phyloP scores from a whole-genome alignment of 2,888 invertebrate genomes.

The Lasioglossum calceatum region DNA sequence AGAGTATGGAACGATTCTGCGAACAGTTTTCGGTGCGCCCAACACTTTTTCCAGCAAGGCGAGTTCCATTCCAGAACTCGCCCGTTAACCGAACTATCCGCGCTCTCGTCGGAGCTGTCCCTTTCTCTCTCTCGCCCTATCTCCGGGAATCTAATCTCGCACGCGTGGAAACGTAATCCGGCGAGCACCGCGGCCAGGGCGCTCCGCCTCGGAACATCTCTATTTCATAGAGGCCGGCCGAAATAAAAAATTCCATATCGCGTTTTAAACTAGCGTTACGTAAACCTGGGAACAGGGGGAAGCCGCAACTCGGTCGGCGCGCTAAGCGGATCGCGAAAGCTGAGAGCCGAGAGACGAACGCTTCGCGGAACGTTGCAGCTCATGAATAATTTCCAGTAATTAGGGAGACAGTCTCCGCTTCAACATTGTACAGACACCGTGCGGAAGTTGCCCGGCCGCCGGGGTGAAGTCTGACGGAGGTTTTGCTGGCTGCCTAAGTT shows the following conservation, averaged over 20 bases:
- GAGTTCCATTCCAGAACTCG: neutral
- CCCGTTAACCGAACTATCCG: neutral
- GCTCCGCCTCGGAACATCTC: neutral
- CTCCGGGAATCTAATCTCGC: neutral
- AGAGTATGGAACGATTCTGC: neutral
- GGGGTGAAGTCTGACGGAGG: slow-evolving; percentile 25
- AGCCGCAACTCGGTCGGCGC: slow-evolving; percentile 31
- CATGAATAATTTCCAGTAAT: slow-evolving; percentile 62
- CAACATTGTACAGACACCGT: slow-evolving; percentile 33
- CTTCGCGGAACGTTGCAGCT: slow-evolving; percentile 31
- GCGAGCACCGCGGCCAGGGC: neutral
- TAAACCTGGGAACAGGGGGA: neutral
- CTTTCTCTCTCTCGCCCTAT: neutral
- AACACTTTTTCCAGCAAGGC: neutral
- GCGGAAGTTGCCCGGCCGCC: slow-evolving; percentile 38
- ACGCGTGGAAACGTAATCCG: slow-evolving; percentile 10
- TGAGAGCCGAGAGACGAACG: slow-evolving; percentile 19
- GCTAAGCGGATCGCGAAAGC: slow-evolving; percentile 57
- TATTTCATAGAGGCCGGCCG: neutral
- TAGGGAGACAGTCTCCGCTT: slow-evolving; percentile 37
- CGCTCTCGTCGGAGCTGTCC: neutral
- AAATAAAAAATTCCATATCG: slow-evolving; percentile 21
- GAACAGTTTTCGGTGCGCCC: neutral
- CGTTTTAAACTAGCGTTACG: slow-evolving; percentile 5
- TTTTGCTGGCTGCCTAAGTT: slow-evolving; percentile 29